Evolutionary conservation across 2,113 vertebrate genomes (phyloP), one percentile per base, ranked within the genome.

Genomic region (Sorex fumeus): DNA sequence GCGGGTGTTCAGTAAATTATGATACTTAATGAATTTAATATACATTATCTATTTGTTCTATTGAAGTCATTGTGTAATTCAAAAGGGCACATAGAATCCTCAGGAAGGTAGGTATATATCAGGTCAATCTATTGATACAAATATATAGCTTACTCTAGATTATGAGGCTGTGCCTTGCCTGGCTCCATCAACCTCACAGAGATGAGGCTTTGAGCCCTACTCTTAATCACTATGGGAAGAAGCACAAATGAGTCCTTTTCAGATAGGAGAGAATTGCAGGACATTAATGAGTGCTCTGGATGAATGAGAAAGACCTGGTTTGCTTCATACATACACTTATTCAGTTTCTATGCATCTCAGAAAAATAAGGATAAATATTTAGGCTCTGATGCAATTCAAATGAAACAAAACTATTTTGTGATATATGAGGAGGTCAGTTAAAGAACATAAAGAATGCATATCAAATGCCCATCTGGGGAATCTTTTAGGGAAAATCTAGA

Each of bases 311-410:
- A 90, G 85, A 89, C 30, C 70, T 96, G 53, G 23, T 82, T 96
- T 95, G 60, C 93, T 96, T 96, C 91, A 88, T 50, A 69, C 11
- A 83, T 70, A 60, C 78, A 77, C 74, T 83, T 53, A 93, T 81
- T 27, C 47, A 34, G 94, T 93, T 95, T 96, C 93, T 76, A 84
- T 19, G 16, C 69, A 53, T 85, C 84, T 93, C 91, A 79, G 57
- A 86, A 93, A 85, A 96, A 93, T 72, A 95, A 92, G 89, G 69
- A 91, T 45, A 94, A 84, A 93, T 85, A 77, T 89, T 97, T 95
- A 90, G 84, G 69, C 21, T 93, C 86, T 66, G 50, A 2, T 57
- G 1, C 19, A 92, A 78, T 87, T 71, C 84, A 95, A 97, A 91
- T 77, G 72, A 93, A 97, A 91, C 21, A 91, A 15, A 80, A 95